Evolutionary conservation across 2,113 vertebrate species (phyloP).

Genomic region (Rutilus rutilus): DNA sequence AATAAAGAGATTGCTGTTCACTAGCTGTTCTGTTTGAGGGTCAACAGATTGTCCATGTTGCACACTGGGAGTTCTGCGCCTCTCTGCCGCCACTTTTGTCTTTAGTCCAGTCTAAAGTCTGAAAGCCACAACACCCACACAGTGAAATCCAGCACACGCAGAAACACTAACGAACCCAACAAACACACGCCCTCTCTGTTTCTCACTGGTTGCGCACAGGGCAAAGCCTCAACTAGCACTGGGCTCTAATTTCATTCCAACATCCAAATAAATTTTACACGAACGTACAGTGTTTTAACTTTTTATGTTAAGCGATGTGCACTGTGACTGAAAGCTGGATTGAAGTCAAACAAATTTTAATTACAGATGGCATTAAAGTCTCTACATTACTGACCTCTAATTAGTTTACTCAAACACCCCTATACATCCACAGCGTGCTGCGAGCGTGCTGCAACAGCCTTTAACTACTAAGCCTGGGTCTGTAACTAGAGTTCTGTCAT

Average conservation of each 20-base stretch:
- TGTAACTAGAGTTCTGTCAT: conserved; percentile 45
- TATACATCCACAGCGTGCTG: background rate
- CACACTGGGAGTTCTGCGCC: conserved; percentile 43
- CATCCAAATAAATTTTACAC: background rate
- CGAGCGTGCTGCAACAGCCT: conserved; percentile 1
- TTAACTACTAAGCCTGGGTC: conserved; percentile 18
- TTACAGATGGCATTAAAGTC: conserved; percentile 48
- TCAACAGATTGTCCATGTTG: conserved; percentile 37
- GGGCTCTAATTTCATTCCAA: conserved; percentile 21
- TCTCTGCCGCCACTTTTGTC: conserved; percentile 44
- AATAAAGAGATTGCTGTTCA: conserved; percentile 28
- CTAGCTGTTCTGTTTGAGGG: conserved; percentile 42
- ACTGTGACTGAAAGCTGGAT: conserved; percentile 38
- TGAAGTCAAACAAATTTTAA: conserved; percentile 54
- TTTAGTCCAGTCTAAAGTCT: conserved; percentile 51
- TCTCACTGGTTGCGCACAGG: conserved; percentile 8
- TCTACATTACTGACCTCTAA: conserved; percentile 49
- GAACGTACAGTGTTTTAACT: conserved; percentile 7
- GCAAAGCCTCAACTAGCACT: conserved; percentile 19
- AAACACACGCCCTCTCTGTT: background rate
- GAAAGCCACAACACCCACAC: conserved; percentile 46
- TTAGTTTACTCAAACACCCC: conserved; percentile 41
- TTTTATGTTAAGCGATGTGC: background rate
- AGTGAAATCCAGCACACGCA: conserved; percentile 46
- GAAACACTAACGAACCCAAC: conserved; percentile 33